Evolutionary conservation across 2,797 vertebrate species (phyloP), one percentile per base, ranked within the genome.

Genomic region (Chaunax sp.): DNA sequence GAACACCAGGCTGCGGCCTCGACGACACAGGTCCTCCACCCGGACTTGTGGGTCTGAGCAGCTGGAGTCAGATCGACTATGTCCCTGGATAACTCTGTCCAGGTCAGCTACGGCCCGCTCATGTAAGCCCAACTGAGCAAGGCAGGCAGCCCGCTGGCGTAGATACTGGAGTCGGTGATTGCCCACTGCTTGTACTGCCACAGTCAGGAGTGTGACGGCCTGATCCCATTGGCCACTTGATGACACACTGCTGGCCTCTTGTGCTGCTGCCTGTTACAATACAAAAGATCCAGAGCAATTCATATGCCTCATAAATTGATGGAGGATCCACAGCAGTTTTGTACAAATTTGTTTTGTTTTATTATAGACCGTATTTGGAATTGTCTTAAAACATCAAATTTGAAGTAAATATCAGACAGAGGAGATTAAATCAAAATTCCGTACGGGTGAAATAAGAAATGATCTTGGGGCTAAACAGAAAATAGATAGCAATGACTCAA

Each of bases 11-110:
- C 96, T 89, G 40, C 52, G 80, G 1, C 96, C 98, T 23, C 87
- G 89, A 2, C 70, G 90, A 70, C 97, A 98, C 69, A 95, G 81
- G 51, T 98, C 96, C 69, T 95, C 92, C 0, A 86, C 90, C 4
- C 14, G 85, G 1, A 89, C 79, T 5, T 62, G 85, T 1, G 80
- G 73, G 12, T 94, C 87, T 0, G 37, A 58, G 0, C 78, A 7
- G 52, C 70, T 62, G 22, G 62, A 37, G 22, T 74, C 49, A 1
- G 74, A 46, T 7, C 23, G 30, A 0, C 33, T 33, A 0, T 93
- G 92, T 22, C 85, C 90, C 58, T 74, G 92, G 30, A 97, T 92
- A 35, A 97, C 93, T 12, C 18, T 75, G 40, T 95, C 94, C 75
- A 99, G 90, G 82, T 98, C 98, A 10, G 77, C 41, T 25, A 95